Base-by-base conservation (phyloP, 2,888 invertebrate genomes). In the Drosophila greeni region DNA sequence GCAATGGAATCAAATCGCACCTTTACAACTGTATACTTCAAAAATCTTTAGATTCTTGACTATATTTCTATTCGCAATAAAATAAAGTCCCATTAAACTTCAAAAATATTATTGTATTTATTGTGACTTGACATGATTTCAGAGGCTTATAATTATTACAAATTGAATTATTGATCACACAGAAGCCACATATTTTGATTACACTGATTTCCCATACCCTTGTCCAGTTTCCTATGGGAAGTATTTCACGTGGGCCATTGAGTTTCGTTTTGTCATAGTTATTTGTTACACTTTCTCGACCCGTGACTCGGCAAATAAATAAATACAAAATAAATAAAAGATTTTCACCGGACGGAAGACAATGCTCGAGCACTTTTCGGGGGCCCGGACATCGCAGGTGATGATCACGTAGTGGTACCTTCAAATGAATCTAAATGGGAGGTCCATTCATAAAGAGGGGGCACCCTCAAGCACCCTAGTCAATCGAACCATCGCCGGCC, bases 211-310 rank as follows among this genome's bases (percentile, higher is more conserved):
- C 42, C 24, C 9, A 42, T 9, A 24, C n/a, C 8, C 45, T 18
- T 24, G n/a, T 6, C 16, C 16, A 36, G 8, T 14, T 16, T 36
- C 23, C 11, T 51, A 18, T 26, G 29, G 14, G 29, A 33, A 33
- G 20, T 48, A 34, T 49, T 34, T 34, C 33, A 23, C 11, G 12
- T 16, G 31, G 31, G 33, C 31, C 24, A 16, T 36, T 39, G 16
- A 36, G 51, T 47, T 65, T 61, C 57, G 47, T 59, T 57, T 58
- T 77, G 72, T 66, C 72, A 66, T 49, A 66, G 37, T 45, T 67
- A 73, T 75, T 73, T 67, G 79, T 67, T 67, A 78, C 76, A 75
- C 75, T 75, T 75, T 75, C 75, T 73, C 76, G 66, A 34, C 31
- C 26, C 47, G 42, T 74, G 76, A 75, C 29, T 73, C 66, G 48